Evolutionary conservation across 2,797 vertebrate species (phyloP), one percentile per base, ranked within the genome.

Genomic region (Malurus splendens): DNA sequence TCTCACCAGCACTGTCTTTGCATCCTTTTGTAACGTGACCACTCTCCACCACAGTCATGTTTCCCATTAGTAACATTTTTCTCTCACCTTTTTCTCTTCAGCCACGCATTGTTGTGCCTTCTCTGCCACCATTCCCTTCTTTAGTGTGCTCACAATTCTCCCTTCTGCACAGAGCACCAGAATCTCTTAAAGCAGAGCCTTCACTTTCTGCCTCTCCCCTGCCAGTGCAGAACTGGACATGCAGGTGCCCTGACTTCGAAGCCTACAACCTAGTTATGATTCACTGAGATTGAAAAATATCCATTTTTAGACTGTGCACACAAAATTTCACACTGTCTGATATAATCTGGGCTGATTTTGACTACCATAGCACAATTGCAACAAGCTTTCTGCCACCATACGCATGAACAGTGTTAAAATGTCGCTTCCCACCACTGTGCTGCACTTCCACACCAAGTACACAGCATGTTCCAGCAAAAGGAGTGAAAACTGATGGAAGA

Each of bases 401-500:
- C 0, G 3, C 14, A 23, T 3, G 10, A 66, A 47, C 7, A 41
- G 27, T 1, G 1, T 32, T 32, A 61, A 64, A 61, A 39, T 13
- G 6, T 27, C 2, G 3, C 45, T 85, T 61, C 23, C 50, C 42
- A 67, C 7, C 18, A 10, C 25, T 4, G 8, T 44, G 59, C 60
- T 54, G 48, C n/a, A 30, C 41, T 82, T 81, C 62, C 59, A 79
- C 10, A 42, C 17, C 19, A 76, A 51, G 14, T 27, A 68, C 36
- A 51, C 14, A 65, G 48, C 28, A 51, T 9, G 8, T 22, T 71
- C 25, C 32, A 20, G 3, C 11, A 52, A 33, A 5, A 82, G 17
- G 14, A 71, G 8, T 22, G 18, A 52, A 72, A 86, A 57, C 0
- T 27, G 22, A 42, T 75, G 22, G 24, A 85, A 64, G 11, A 12